A percentile compares a stretch with the other conserved stretches of the same genome.
These are phyloP conservation scores for Trisateles emortualis DNA, from an alignment of 2,888 invertebrate species.

Conservation along the genomic window DNA sequence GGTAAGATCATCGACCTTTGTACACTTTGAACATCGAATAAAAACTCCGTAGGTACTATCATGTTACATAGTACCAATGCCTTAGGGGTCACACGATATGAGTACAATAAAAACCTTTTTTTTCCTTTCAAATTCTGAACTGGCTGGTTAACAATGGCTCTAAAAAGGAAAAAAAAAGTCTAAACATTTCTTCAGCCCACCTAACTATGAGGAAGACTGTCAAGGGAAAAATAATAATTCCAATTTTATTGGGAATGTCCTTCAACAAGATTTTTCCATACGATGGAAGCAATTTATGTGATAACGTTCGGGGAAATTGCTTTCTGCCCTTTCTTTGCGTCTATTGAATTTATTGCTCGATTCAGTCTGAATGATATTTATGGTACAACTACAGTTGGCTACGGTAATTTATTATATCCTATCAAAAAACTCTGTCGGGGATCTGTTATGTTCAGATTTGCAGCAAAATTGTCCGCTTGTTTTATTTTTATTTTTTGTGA, in stretches of 20 bases:
- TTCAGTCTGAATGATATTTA: constrained; percentile 77
- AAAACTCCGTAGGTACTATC: constrained; percentile 25
- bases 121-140: constrained; percentile 21
- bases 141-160: constrained; percentile 31
- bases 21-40: constrained; percentile 32
- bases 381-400: constrained; percentile 61
- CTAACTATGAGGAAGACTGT: constrained; percentile 42
- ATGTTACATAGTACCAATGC: constrained; percentile 32
- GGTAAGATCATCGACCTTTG: constrained; percentile 17
- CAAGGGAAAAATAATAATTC: constrained; percentile 61
- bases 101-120: constrained; percentile 46
- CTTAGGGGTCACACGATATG: constrained; percentile 39
- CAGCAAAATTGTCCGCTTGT: constrained; percentile 23
- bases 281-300: constrained; percentile 82
- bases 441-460: constrained; percentile 24
- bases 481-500: background rate
- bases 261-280: constrained; percentile 81
- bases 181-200: constrained; percentile 45
- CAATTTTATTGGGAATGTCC: constrained; percentile 71
- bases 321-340: constrained; percentile 75
- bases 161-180: constrained; percentile 29
- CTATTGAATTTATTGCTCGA: constrained; percentile 79
- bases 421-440: constrained; percentile 43
- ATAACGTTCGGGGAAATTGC: constrained; percentile 81
- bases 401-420: constrained; percentile 49